Percentiles rank a stretch among this genome's conserved stretches.
Evolutionary conservation across 2,797 vertebrate genomes (phyloP).

Genomic region (Delichon dasypus): DNA sequence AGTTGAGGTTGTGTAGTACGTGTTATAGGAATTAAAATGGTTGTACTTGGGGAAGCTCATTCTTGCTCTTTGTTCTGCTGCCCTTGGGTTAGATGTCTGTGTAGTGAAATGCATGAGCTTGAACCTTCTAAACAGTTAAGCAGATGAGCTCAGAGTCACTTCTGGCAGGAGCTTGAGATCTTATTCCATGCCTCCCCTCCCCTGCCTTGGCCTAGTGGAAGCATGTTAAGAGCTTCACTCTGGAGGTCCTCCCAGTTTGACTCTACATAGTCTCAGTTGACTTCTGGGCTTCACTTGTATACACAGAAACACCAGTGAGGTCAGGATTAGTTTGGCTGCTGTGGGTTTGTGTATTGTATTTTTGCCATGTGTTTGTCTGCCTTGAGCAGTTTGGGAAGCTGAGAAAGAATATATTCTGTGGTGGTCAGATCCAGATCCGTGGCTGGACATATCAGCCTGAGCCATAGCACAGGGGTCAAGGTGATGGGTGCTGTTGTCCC

Average conservation of each 20-base stretch:
- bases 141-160: neutral
- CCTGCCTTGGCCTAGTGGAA: neutral
- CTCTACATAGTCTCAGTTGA: rapidly evolving
- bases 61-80: neutral
- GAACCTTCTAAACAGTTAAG: neutral
- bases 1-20: neutral
- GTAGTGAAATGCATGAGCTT: neutral
- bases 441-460: neutral
- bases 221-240: rapidly evolving
- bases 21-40: neutral
- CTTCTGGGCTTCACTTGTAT: neutral
- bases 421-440: rapidly evolving
- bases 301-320: neutral
- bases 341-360: neutral
- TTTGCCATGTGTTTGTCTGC: neutral
- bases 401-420: neutral
- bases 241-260: neutral
- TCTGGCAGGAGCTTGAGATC: neutral
- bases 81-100: neutral
- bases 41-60: neutral
- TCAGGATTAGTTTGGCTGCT: neutral
- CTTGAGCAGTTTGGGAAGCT: neutral
- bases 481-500: rapidly evolving
- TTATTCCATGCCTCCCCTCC: neutral
- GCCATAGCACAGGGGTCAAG: neutral